These are phyloP conservation scores for Malurus cyaneus DNA, from an alignment of 2,113 vertebrate species.

Conservation along the genomic window DNA sequence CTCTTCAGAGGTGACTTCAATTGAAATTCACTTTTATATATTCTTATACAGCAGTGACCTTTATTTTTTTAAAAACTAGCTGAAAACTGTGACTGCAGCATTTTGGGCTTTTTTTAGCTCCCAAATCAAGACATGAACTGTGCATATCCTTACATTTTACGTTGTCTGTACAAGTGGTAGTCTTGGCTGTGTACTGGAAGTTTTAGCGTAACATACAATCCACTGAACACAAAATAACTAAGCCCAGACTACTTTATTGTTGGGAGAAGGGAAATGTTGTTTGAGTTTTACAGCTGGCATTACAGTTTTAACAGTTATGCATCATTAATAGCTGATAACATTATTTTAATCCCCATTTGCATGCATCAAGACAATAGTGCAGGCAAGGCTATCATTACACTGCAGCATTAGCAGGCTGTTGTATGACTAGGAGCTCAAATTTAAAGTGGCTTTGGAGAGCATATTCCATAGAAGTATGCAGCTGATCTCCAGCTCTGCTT, in stretches of 20 bases:
- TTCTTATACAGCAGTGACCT: not conserved
- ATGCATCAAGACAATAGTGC: not conserved
- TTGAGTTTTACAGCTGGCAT: slow-evolving; percentile 19
- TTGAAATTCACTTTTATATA: not conserved
- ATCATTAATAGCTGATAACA: not conserved
- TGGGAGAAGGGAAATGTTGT: not conserved
- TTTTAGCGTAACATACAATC: not conserved
- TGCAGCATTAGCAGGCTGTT: not conserved
- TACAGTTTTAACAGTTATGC: not conserved
- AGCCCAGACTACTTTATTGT: slow-evolving; percentile 34
- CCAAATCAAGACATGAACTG: not conserved
- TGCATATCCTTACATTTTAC: not conserved
- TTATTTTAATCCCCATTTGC: slow-evolving; percentile 17
- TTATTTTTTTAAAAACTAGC: not conserved
- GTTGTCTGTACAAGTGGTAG: not conserved
- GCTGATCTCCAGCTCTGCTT: slow-evolving; percentile 6
- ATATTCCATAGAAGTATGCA: not conserved
- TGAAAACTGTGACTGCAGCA: not conserved
- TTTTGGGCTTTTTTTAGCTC: not conserved
- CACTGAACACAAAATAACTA: not conserved
- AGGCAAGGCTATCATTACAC: not conserved
- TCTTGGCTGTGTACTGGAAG: not conserved
- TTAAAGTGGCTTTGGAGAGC: not conserved
- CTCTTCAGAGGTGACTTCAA: not conserved
- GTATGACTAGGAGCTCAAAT: not conserved